These are phyloP conservation scores for Hypotaenidia philippensis DNA, from an alignment of 2,797 vertebrate species.

Conservation along the genomic window DNA sequence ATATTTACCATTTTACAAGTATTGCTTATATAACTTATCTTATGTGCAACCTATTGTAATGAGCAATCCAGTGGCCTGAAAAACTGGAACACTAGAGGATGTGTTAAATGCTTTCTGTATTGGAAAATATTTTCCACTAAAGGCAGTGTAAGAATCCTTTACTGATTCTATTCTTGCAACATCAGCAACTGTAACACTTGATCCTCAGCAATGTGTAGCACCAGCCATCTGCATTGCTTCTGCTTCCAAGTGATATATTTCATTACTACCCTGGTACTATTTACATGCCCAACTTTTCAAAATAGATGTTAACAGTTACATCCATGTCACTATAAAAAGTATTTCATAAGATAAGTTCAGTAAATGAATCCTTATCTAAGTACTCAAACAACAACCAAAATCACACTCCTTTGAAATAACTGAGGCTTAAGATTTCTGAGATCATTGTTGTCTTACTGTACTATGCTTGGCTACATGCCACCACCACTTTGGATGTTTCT, in stretches of 20 bases:
- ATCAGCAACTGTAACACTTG: background rate
- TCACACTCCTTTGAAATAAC: background rate
- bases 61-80: background rate
- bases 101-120: background rate
- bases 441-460: background rate
- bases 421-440: background rate
- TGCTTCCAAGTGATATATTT: background rate
- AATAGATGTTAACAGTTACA: background rate
- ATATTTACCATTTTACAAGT: background rate
- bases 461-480: background rate
- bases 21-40: background rate
- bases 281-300: background rate
- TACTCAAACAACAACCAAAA: background rate
- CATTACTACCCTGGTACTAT: background rate
- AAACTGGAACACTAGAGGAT: background rate
- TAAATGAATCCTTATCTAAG: accelerated
- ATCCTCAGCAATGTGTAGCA: background rate
- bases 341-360: background rate
- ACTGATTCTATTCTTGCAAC: background rate
- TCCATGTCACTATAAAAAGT: background rate
- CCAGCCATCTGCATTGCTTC: background rate
- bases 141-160: background rate
- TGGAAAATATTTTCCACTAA: background rate
- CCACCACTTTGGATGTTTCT: background rate
- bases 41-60: background rate